Conservation (phyloP, 35 echinoderm and acorn worm genomes). For the Ophioderma brevispina region DNA sequence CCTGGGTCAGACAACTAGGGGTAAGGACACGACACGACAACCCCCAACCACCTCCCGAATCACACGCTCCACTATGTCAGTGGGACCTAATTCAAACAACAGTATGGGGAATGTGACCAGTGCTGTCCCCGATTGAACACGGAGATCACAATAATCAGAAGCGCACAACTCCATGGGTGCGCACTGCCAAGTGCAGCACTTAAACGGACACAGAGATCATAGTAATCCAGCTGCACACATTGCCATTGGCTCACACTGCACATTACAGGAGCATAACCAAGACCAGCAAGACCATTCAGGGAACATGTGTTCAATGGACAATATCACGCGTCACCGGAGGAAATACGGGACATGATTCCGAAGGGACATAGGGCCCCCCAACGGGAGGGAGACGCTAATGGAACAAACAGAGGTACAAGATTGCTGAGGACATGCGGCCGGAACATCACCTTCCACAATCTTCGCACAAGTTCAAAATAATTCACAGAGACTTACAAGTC, state of each 20-base stretch:
- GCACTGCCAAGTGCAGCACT: too few species aligned
- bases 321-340: too few species aligned
- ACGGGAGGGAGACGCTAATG: too few species aligned
- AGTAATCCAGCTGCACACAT: not conserved
- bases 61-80: not conserved
- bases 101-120: not conserved
- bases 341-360: too few species aligned
- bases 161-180: too few species aligned
- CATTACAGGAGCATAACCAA: not conserved
- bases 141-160: not conserved
- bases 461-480: constrained; percentile 76
- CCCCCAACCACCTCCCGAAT: not conserved
- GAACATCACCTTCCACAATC: constrained; percentile 41
- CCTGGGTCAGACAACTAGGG: constrained; percentile 56
- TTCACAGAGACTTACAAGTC: constrained; percentile 65
- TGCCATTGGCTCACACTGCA: too few species aligned
- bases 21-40: not conserved
- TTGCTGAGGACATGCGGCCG: too few species aligned
- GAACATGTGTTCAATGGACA: too few species aligned
- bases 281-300: not conserved
- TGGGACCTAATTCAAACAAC: not conserved
- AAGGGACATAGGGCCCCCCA: too few species aligned
- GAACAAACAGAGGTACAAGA: too few species aligned
- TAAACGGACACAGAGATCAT: not conserved
- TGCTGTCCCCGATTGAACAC: not conserved